phyloP scores from a whole-genome alignment of 2,888 invertebrate species.

The Dynastes maya region DNA sequence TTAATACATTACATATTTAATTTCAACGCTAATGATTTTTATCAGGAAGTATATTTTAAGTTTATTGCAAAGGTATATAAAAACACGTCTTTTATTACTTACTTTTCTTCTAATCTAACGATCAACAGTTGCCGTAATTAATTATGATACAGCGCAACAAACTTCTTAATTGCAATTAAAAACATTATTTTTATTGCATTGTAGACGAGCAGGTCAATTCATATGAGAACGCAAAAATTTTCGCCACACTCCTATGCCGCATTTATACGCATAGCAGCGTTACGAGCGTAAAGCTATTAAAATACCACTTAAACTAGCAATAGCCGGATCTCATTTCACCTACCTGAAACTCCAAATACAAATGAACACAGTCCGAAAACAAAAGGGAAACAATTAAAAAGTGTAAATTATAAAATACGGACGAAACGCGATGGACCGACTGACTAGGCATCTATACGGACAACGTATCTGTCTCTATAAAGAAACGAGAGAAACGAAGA shows the following conservation, averaged over 20 bases:
- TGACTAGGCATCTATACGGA: conserved; percentile 28
- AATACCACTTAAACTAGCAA: conserved; percentile 55
- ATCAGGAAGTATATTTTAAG: too few species aligned
- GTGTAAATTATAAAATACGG: conserved; percentile 67
- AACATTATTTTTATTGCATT: background rate
- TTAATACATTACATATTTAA: too few species aligned
- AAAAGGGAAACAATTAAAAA: conserved; percentile 69
- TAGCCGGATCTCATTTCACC: conserved; percentile 49
- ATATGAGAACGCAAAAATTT: conserved; percentile 8
- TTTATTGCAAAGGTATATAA: background rate
- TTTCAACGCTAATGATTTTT: too few species aligned
- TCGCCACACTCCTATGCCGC: conserved; percentile 13
- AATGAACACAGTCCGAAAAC: conserved; percentile 60
- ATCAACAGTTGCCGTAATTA: too few species aligned
- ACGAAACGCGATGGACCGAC: conserved; percentile 40
- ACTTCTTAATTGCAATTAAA: too few species aligned
- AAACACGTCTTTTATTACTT: background rate
- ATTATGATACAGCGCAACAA: too few species aligned
- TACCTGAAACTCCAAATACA: conserved; percentile 57
- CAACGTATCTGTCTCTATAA: conserved; percentile 53
- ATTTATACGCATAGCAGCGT: conserved; percentile 24
- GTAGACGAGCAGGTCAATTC: background rate
- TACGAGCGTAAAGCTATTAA: conserved; percentile 55
- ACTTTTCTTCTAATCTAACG: background rate
- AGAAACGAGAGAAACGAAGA: conserved; percentile 51